phyloP scores from a whole-genome alignment of 92 coral and sea anemone species.

The Micromussa lordhowensis region DNA sequence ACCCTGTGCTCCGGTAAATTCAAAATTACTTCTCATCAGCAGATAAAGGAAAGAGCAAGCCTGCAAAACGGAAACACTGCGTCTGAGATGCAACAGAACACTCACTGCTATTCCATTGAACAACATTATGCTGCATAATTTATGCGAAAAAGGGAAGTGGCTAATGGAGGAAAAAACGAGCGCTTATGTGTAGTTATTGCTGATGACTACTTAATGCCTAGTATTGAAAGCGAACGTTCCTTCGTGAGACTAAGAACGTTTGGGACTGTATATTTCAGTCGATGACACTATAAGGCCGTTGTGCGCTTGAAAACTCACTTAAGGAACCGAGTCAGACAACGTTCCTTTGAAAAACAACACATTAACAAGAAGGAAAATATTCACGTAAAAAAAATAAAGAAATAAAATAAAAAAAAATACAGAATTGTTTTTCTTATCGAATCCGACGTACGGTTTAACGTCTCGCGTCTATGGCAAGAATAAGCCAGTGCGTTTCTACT shows the following conservation, averaged over 20 bases:
- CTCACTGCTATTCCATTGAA: not conserved
- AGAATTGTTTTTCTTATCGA: not conserved
- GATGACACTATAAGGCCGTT: not conserved
- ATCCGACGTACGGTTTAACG: not conserved
- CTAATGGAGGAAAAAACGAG: not conserved
- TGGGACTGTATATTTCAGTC: not conserved
- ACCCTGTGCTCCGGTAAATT: conserved; percentile 85
- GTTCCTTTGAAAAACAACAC: not conserved
- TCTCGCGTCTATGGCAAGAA: not conserved
- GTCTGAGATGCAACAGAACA: not conserved
- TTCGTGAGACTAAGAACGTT: not conserved
- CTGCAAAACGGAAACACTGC: conserved; percentile 29
- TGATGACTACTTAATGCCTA: not conserved
- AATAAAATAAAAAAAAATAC: no score
- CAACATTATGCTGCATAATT: not conserved
- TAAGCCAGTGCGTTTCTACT: not conserved
- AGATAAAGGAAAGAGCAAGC: conserved; percentile 94
- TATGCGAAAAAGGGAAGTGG: not conserved
- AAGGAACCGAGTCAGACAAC: not conserved
- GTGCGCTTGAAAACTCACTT: not conserved
- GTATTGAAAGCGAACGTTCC: not conserved
- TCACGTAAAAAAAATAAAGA: not conserved
- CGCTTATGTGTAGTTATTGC: not conserved
- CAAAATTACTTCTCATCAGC: conserved; percentile 98
- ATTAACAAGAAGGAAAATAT: not conserved